Base-by-base conservation (phyloP, 1,140 invertebrate species). In the Campoletis sonorensis region DNA sequence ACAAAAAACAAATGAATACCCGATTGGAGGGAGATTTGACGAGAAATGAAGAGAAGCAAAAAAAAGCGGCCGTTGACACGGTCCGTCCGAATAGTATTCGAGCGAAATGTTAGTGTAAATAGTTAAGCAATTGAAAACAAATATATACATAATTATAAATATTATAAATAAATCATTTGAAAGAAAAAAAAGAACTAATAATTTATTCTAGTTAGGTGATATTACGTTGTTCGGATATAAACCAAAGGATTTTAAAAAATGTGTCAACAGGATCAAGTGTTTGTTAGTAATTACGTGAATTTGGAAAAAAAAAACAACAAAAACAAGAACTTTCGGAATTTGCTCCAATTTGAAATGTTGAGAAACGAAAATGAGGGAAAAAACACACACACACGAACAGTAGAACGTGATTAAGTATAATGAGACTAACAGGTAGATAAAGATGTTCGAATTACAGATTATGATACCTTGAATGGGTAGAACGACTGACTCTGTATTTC, bases 201-300 rank as follows among this genome's bases (percentile, higher is more conserved):
- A 90, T 91, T 91, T 90, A 90, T 91, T 90, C 86, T 88, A 89
- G 88, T 82, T 90, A 90, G 86, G 82, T 80, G 81, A 81, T 90
- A 87, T 87, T 89, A 86, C 83, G 82, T 85, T 85, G 86, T 78
- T 64, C 23, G 61, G 61, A 64, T 64, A 2, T 64, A 23, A 64
- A 64, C 18, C 18, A 26, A 64, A 83, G 45, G 27, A 54, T 71
- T 79, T n/a, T n/a, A 58, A 82, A 80, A 54, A 49, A 77, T 71
- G 80, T 70, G 15, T 70, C 27, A 33, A 82, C 49, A 26, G 51
- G 73, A 54, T 77, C 70, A 23, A 54, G 73, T 10, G 73, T 75
- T 37, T 37, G 10, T 37, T 37, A 37, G 37, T 37, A 75, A 68
- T 76, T 45, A 71, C 76, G 16, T 16, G 23, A 58, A 70, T n/a